Evolutionary conservation across 2,797 vertebrate genomes (phyloP).

Genomic region (Poecilia gillii): DNA sequence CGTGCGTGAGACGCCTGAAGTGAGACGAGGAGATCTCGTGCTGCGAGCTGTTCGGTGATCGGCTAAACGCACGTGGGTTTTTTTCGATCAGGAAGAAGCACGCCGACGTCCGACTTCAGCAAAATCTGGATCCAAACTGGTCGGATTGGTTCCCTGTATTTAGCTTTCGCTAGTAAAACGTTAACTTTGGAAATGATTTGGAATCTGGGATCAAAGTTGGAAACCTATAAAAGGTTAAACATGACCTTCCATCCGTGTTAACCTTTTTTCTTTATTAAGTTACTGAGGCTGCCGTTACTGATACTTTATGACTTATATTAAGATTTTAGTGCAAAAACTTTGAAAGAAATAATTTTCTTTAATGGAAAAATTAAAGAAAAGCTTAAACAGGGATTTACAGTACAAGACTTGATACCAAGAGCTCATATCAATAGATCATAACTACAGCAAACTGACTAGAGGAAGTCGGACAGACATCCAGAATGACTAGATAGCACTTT

Average conservation of each 20-base stretch:
- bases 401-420: neutral
- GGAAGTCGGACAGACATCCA: neutral
- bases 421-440: neutral
- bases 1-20: neutral
- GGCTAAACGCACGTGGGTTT: neutral
- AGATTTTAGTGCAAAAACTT: neutral
- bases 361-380: no score
- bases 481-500: neutral
- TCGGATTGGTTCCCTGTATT: neutral
- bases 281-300: no score
- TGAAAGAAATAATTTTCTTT: neutral
- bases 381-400: neutral
- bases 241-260: neutral
- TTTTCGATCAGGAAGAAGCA: slow-evolving; percentile 13
- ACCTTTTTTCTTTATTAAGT: neutral
- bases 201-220: neutral
- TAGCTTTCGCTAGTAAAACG: neutral
- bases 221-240: neutral
- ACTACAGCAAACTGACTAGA: neutral
- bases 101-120: neutral
- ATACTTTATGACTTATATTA: neutral
- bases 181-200: neutral
- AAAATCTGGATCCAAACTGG: neutral
- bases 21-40: neutral
- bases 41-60: slow-evolving; percentile 19